phyloP scores from a whole-genome alignment of 2,888 invertebrate species.

The Campaea margaritaria region DNA sequence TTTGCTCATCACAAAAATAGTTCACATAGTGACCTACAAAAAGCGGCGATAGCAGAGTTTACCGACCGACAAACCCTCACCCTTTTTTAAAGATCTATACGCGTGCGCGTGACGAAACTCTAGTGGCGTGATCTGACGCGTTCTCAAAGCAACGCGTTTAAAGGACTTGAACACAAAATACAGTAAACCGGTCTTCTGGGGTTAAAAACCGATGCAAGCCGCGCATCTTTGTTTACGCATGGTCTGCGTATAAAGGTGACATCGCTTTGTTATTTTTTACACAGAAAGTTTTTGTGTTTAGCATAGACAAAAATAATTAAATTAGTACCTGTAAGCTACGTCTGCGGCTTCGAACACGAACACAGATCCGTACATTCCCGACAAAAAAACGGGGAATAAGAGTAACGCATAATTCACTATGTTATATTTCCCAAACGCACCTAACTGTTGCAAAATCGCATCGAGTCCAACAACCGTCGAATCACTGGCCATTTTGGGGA shows the following conservation, averaged over 20 bases:
- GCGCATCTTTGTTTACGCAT: too few species aligned
- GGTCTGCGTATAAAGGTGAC: background rate
- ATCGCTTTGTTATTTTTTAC: too few species aligned
- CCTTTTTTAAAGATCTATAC: conserved; percentile 39
- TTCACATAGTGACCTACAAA: conserved; percentile 29
- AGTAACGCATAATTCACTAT: conserved; percentile 73
- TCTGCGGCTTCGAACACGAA: conserved; percentile 78
- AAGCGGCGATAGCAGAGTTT: conserved; percentile 34
- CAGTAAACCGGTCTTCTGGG: conserved; percentile 10
- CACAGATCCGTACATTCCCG: conserved; percentile 76
- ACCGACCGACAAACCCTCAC: conserved; percentile 34
- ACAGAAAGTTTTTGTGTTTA: too few species aligned
- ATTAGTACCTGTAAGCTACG: conserved; percentile 69
- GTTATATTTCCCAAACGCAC: conserved; percentile 75
- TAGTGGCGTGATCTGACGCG: conserved; percentile 48
- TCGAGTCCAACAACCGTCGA: conserved; percentile 62
- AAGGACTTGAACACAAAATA: background rate
- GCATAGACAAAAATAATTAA: too few species aligned
- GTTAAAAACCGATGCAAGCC: background rate
- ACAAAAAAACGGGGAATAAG: conserved; percentile 74
- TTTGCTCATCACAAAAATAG: conserved; percentile 14
- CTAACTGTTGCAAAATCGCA: conserved; percentile 66
- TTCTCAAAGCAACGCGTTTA: background rate
- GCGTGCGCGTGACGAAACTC: conserved; percentile 51
- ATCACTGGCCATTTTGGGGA: conserved; percentile 64